phyloP scores from a whole-genome alignment of 2,888 invertebrate genomes.

The Eupithecia insigniata region DNA sequence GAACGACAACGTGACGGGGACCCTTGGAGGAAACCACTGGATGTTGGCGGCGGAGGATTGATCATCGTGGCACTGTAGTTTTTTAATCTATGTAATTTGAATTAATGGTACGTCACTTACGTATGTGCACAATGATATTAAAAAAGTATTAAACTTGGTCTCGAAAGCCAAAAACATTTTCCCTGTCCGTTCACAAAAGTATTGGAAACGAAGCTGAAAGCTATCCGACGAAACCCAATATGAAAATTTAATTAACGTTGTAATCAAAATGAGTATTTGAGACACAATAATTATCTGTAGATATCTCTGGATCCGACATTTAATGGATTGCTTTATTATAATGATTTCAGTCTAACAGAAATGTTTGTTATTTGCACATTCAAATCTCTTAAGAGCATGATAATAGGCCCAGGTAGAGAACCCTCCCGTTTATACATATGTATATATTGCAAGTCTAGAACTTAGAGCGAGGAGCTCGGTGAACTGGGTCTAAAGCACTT shows the following conservation, averaged over 20 bases:
- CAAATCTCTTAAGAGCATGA: background rate
- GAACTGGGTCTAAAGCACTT: too few species aligned
- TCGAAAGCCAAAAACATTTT: background rate
- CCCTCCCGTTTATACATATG: too few species aligned
- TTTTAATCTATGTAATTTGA: too few species aligned
- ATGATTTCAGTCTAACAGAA: background rate
- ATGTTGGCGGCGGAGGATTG: too few species aligned
- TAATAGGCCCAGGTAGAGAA: too few species aligned
- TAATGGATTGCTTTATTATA: slow-evolving; percentile 21
- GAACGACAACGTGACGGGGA: too few species aligned
- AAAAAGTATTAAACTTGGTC: background rate
- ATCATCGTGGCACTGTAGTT: too few species aligned
- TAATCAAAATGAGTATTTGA: slow-evolving; percentile 46
- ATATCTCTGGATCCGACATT: slow-evolving; percentile 20
- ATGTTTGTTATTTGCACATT: background rate
- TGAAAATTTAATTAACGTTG: slow-evolving; percentile 65
- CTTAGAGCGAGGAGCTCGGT: too few species aligned
- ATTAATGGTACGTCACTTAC: background rate
- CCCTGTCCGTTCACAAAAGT: background rate
- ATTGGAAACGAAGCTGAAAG: background rate
- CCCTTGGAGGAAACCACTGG: too few species aligned
- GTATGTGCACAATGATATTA: background rate
- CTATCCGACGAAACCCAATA: slow-evolving; percentile 47
- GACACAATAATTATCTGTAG: slow-evolving; percentile 29
- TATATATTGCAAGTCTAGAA: too few species aligned